A percentile compares a stretch with the other conserved stretches of the same genome.
Conservation (phyloP, 2,113 vertebrate species). For the Tenrec ecaudatus region DNA sequence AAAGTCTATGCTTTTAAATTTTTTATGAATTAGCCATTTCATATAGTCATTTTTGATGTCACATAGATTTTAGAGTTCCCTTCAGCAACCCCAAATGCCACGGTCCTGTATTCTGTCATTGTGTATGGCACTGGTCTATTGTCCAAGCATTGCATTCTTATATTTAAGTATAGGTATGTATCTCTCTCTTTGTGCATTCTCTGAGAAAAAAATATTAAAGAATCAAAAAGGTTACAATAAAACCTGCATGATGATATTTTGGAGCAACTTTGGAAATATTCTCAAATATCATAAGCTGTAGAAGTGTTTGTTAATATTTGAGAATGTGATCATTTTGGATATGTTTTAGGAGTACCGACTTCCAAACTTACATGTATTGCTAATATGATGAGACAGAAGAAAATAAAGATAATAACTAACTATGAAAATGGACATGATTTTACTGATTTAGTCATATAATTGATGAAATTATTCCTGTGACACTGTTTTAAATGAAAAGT, state of each 20-base stretch:
- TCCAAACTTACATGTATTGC: background rate
- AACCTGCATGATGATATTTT: background rate
- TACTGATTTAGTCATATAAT: background rate
- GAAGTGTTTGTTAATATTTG: background rate
- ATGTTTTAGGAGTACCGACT: background rate
- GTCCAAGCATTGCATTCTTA: background rate
- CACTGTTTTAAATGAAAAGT: conserved; percentile 5
- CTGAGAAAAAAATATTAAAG: background rate
- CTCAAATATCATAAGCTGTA: background rate
- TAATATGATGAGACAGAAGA: conserved; percentile 6
- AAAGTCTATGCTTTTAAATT: background rate
- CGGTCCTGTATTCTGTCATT: background rate
- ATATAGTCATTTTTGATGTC: background rate
- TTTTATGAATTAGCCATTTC: background rate
- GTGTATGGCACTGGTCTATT: background rate
- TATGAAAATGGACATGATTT: background rate
- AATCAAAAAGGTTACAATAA: background rate
- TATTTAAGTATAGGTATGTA: background rate
- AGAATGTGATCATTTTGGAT: background rate
- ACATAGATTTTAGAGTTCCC: background rate
- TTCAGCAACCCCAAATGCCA: background rate
- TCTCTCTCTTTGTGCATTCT: background rate
- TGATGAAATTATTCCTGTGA: background rate
- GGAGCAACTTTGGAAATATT: background rate
- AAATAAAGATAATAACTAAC: conserved; percentile 10